phyloP scores from a whole-genome alignment of 2,888 invertebrate genomes.

The Anorthoa munda region DNA sequence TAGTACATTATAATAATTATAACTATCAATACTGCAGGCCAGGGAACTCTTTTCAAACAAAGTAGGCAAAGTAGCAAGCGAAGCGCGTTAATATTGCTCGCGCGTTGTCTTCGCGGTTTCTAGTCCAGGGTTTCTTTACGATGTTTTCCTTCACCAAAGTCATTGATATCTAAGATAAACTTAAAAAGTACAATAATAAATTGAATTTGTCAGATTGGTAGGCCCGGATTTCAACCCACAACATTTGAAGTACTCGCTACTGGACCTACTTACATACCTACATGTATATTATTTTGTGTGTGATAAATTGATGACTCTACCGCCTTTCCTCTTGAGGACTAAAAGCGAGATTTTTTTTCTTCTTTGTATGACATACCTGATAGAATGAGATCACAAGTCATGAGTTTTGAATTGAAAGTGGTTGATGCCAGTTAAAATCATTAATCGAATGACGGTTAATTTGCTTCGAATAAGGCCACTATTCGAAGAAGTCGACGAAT shows the following conservation, averaged over 20 bases:
- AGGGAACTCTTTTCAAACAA: background rate
- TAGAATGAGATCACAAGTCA: conserved; percentile 1
- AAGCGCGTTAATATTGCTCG: background rate
- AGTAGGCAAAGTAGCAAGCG: background rate
- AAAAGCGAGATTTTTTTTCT: background rate
- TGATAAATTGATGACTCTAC: too few species aligned
- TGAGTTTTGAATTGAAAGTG: conserved; percentile 13
- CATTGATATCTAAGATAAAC: background rate
- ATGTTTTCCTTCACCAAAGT: background rate
- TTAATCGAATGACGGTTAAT: conserved; percentile 12
- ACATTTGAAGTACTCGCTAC: background rate
- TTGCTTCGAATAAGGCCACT: background rate
- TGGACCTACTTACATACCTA: too few species aligned
- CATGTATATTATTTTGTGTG: too few species aligned
- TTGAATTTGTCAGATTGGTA: background rate
- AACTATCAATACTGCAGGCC: too few species aligned
- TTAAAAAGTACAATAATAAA: background rate
- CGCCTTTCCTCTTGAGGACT: background rate
- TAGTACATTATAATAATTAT: background rate
- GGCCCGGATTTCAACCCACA: background rate
- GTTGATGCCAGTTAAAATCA: conserved; percentile 10
- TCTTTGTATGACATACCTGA: background rate
- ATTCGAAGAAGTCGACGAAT: background rate
- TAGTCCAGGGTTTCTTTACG: background rate
- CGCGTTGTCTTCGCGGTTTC: background rate